Evolutionary conservation across 2,113 vertebrate genomes (phyloP).

Genomic region (Hyperopisus bebe): DNA sequence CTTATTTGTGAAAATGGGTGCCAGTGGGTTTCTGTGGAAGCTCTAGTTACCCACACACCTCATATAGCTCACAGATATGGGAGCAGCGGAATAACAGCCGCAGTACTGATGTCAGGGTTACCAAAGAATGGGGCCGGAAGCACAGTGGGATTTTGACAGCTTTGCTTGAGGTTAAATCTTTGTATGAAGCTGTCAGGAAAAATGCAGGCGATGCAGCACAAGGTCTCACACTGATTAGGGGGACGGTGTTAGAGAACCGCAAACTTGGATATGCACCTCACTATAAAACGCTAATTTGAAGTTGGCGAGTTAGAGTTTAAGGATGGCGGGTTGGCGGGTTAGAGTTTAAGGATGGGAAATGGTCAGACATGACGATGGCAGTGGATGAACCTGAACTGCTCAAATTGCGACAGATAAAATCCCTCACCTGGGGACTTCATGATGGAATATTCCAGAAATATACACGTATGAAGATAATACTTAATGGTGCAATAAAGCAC

Average conservation of each 20-base stretch:
- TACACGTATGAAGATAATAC: not conserved
- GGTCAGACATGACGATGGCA: not conserved
- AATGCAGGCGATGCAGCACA: not conserved
- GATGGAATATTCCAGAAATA: not conserved
- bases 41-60: not conserved
- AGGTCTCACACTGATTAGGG: not conserved
- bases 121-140: not conserved
- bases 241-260: not conserved
- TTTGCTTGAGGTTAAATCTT: not conserved
- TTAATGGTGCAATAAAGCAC: not conserved
- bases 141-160: not conserved
- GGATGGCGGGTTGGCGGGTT: not conserved
- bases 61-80: not conserved
- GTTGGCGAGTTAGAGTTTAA: not conserved
- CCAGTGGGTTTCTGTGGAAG: not conserved
- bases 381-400: not conserved
- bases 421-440: not conserved
- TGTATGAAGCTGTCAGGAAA: not conserved
- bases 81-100: not conserved
- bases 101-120: not conserved
- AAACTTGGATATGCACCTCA: not conserved
- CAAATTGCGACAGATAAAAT: not conserved
- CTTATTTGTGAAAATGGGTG: not conserved
- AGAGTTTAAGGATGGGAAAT: not conserved
- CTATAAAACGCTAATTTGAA: not conserved